A percentile compares a stretch with the other conserved stretches of the same genome.
Evolutionary conservation across 2,113 vertebrate species (phyloP).

Genomic region (Halichoeres trimaculatus): DNA sequence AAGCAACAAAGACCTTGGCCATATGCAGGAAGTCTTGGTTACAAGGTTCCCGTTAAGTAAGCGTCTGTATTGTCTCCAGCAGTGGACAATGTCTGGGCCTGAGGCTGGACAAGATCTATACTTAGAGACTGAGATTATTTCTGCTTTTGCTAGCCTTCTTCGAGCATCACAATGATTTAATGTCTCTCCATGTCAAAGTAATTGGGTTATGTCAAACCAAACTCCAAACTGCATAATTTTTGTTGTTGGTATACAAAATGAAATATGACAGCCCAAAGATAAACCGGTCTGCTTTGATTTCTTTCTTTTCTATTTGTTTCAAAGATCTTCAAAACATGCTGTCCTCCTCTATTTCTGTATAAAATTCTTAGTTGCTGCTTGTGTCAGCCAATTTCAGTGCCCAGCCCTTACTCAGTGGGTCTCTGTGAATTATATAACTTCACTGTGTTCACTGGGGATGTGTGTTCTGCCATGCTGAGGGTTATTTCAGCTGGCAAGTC

Average conservation of each 20-base stretch:
- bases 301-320: slow-evolving; percentile 28
- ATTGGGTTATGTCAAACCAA: slow-evolving; percentile 34
- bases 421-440: slow-evolving; percentile 79
- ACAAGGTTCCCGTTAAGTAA: not conserved
- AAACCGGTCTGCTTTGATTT: slow-evolving; percentile 15
- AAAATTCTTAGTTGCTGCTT: slow-evolving; percentile 58
- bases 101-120: slow-evolving; percentile 15
- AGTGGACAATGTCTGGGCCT: slow-evolving; percentile 7
- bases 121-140: slow-evolving; percentile 15
- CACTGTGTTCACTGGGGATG: slow-evolving; percentile 71
- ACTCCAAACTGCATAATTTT: slow-evolving; percentile 21
- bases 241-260: slow-evolving; percentile 6
- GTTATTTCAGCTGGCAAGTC: slow-evolving; percentile 72
- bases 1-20: not conserved
- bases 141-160: slow-evolving; percentile 7
- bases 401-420: slow-evolving; percentile 54
- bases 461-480: slow-evolving; percentile 68
- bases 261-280: slow-evolving; percentile 16
- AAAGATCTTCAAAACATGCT: slow-evolving; percentile 31
- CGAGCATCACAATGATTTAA: not conserved
- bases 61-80: slow-evolving; percentile 27
- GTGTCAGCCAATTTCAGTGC: slow-evolving; percentile 68
- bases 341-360: slow-evolving; percentile 35
- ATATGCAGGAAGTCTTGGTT: slow-evolving; percentile 1
- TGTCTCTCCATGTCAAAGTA: slow-evolving; percentile 14